Evolutionary conservation across 2,113 vertebrate genomes (phyloP).

Genomic region (Ursus arctos): DNA sequence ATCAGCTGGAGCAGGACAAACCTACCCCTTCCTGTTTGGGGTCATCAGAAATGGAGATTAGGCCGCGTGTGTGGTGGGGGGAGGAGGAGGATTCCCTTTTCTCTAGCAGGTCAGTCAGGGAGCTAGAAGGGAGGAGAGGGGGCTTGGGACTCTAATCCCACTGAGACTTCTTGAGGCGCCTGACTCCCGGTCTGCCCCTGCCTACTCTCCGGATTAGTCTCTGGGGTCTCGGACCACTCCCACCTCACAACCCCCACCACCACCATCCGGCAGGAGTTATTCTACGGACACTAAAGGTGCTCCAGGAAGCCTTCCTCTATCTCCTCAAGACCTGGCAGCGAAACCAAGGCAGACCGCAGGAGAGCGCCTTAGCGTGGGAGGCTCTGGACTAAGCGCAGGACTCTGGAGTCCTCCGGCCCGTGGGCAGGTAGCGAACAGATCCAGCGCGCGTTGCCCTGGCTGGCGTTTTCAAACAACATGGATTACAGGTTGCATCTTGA

Average conservation of each 20-base stretch:
- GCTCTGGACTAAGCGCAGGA: not conserved
- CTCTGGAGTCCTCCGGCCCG: not conserved
- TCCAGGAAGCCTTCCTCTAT: not conserved
- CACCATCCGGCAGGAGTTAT: not conserved
- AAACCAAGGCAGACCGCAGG: not conserved
- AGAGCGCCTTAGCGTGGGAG: not conserved
- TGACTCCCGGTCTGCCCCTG: not conserved
- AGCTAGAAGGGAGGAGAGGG: not conserved
- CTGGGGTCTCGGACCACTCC: not conserved
- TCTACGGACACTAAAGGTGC: not conserved
- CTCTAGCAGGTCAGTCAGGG: not conserved
- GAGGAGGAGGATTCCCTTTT: not conserved
- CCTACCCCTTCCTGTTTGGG: not conserved
- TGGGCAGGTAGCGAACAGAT: not conserved
- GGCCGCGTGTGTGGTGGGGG: not conserved
- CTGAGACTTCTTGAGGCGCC: not conserved
- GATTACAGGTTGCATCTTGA: constrained; percentile 83
- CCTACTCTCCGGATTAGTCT: not conserved
- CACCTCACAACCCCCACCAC: not conserved
- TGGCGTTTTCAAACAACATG: constrained; percentile 80
- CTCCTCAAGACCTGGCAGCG: not conserved
- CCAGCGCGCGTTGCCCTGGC: accelerated
- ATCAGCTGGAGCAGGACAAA: not conserved
- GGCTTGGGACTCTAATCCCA: not conserved
- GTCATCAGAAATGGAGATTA: not conserved